These are phyloP conservation scores for Bradypus variegatus DNA, from an alignment of 2,797 vertebrate genomes.

Conservation along the genomic window DNA sequence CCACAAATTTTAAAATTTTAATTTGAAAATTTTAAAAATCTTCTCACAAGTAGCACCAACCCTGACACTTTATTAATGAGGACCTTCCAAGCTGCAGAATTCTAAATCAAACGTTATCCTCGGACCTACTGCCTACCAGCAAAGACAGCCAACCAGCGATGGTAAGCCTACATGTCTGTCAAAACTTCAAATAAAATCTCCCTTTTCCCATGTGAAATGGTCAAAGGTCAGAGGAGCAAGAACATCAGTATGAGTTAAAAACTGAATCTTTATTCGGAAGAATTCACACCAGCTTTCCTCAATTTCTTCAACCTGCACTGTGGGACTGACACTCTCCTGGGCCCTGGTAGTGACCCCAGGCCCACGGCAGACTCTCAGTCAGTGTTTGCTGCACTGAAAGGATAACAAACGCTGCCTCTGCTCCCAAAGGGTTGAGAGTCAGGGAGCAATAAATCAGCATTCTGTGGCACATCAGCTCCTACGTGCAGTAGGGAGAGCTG, in stretches of 20 bases:
- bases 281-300: not conserved
- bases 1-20: too few relatives aligned
- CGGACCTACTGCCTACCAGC: not conserved
- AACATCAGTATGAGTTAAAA: not conserved
- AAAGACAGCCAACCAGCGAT: not conserved
- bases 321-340: not conserved
- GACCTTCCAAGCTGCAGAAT: not conserved
- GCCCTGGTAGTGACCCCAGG: not conserved
- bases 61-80: not conserved
- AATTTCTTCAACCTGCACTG: not conserved
- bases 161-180: not conserved
- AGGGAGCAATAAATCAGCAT: not conserved
- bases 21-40: not conserved
- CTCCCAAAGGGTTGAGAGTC: not conserved
- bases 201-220: not conserved
- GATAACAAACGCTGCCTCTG: not conserved
- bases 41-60: not conserved
- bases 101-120: conserved; percentile 4
- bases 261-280: not conserved
- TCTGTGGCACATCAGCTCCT: not conserved
- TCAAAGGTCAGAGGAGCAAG: not conserved
- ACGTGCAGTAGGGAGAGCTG: rapidly evolving
- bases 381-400: not conserved
- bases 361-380: not conserved
- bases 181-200: not conserved